Evolutionary conservation across 2,113 vertebrate genomes (phyloP).

Genomic region (Syrrhaptes paradoxus): DNA sequence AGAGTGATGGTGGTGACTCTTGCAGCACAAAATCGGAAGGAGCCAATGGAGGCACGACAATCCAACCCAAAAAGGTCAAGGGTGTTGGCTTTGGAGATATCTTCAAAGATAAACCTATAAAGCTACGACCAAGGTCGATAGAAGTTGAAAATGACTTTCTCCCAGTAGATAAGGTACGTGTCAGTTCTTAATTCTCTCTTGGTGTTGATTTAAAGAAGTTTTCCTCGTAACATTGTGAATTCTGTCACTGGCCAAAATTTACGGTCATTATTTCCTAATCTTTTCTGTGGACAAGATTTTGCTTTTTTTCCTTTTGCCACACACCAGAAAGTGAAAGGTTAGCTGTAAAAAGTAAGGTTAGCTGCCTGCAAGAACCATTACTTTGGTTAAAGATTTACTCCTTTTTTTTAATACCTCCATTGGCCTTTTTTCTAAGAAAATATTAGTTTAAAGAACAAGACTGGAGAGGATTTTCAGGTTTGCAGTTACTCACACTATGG

Average conservation of each 20-base stretch:
- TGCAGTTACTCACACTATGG: background rate
- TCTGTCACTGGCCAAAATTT: background rate
- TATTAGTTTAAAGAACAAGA: background rate
- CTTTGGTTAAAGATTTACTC: background rate
- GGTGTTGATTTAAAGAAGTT: background rate
- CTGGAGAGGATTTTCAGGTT: background rate
- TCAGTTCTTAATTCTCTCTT: conserved; percentile 13
- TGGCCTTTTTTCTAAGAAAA: background rate
- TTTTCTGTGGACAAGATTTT: background rate
- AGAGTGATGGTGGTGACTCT: conserved; percentile 91
- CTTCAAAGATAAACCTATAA: conserved; percentile 97
- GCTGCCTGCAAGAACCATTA: background rate
- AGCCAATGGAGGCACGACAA: conserved; percentile 86
- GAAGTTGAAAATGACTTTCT: conserved; percentile 87
- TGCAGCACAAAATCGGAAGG: conserved; percentile 88
- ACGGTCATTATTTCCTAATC: background rate
- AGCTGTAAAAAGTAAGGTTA: background rate
- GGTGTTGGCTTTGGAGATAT: conserved; percentile 98
- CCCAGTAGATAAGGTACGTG: conserved; percentile 84
- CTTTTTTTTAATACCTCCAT: background rate
- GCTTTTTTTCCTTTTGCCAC: background rate
- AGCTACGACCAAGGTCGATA: conserved; percentile 92
- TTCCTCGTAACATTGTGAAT: background rate
- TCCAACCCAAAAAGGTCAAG: conserved; percentile 94
- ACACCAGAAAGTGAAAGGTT: background rate